Percentiles rank a stretch among this genome's conserved stretches.
Evolutionary conservation across 2,113 vertebrate species (phyloP).

Genomic region (Accipiter cooperii): DNA sequence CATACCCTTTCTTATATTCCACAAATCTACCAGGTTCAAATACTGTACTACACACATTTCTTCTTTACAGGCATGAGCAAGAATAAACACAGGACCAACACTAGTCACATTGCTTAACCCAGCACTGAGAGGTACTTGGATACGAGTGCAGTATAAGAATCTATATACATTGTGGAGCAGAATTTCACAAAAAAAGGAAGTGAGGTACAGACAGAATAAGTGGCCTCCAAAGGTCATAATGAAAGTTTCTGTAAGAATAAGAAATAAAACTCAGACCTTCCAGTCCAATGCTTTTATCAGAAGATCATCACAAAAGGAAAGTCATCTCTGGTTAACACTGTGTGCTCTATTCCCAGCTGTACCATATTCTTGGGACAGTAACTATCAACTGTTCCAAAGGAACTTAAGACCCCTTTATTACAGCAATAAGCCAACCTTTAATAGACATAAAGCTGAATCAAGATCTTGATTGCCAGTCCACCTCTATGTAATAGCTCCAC

Average conservation of each 20-base stretch:
- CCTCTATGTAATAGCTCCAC: not conserved
- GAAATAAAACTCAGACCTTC: not conserved
- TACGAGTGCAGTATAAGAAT: not conserved
- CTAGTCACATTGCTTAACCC: not conserved
- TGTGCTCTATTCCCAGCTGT: not conserved
- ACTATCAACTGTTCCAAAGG: not conserved
- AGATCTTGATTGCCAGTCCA: not conserved
- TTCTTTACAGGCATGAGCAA: not conserved
- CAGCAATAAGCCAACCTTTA: not conserved
- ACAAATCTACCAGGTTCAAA: not conserved
- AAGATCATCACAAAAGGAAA: not conserved
- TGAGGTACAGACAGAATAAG: not conserved
- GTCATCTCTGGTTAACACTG: not conserved
- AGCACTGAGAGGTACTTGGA: not conserved
- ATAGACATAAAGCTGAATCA: not conserved
- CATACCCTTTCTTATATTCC: not conserved
- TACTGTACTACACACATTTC: not conserved
- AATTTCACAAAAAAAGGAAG: not conserved
- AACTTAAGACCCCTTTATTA: not conserved
- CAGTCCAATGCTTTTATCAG: not conserved
- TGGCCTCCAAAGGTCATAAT: not conserved
- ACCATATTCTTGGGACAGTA: not conserved
- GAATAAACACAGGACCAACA: not conserved
- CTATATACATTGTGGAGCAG: not conserved
- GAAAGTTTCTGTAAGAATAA: not conserved